Percentiles rank a stretch among this genome's conserved stretches.
Conservation (phyloP, 2,797 vertebrate genomes). For the Uromys caudimaculatus region DNA sequence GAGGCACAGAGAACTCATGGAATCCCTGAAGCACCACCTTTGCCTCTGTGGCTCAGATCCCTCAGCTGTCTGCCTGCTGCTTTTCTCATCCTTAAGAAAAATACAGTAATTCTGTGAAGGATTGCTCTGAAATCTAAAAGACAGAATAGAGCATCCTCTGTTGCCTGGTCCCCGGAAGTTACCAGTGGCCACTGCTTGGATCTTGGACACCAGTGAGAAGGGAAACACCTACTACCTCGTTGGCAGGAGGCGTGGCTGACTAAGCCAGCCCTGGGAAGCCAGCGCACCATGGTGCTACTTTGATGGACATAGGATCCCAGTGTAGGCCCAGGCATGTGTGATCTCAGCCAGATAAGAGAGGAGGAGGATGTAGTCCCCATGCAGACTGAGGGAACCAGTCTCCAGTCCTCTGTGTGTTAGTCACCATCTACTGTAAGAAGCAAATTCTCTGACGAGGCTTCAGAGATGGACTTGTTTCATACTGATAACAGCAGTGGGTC, state of each 20-base stretch:
- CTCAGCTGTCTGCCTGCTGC: not conserved
- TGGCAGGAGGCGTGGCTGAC: not conserved
- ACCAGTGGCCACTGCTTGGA: rapidly evolving
- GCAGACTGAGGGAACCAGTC: not conserved
- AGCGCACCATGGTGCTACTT: not conserved
- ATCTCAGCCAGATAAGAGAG: not conserved
- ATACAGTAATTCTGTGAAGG: not conserved
- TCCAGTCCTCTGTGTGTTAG: not conserved
- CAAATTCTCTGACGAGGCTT: not conserved
- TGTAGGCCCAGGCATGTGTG: not conserved
- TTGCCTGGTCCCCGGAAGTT: too few species aligned
- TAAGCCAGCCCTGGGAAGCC: not conserved
- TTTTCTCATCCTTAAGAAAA: not conserved
- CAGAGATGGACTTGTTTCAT: not conserved
- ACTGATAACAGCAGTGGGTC: not conserved
- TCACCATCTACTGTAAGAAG: not conserved
- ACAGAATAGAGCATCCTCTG: not conserved
- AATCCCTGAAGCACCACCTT: not conserved
- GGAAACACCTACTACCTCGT: not conserved
- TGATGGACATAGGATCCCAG: too few species aligned
- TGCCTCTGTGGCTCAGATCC: rapidly evolving
- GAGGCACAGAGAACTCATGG: not conserved
- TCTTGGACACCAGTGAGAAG: not conserved
- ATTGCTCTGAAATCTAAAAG: not conserved
- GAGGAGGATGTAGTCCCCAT: rapidly evolving